Evolutionary conservation across 2,797 vertebrate species (phyloP), one percentile per base, ranked within the genome.

Genomic region (Enteromius afrohamiltoni): DNA sequence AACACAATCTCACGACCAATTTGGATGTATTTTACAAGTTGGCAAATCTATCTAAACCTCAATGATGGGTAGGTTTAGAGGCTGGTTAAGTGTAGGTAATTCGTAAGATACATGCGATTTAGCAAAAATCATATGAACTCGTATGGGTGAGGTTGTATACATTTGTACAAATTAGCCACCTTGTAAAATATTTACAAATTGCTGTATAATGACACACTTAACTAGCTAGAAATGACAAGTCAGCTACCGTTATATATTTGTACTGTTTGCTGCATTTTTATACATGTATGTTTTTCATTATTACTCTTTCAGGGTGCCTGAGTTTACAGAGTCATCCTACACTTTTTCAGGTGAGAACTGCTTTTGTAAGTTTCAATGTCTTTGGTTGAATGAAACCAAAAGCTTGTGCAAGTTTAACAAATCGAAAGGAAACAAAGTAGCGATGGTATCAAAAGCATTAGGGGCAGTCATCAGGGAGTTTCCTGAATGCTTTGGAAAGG

Each of bases 311-410:
- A 90, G 89, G 85, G 1, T 90, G 58, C 85, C 89, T 17, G 89
- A 90, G 1, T 86, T 86, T 31, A 74, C 88, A n/a, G 86, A 89
- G 21, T 69, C 88, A 0, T 87, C 86, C 58, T 90, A 89, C 83
- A 86, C 74, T 64, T 91, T 90, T 88, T 77, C 89, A 88, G 90
- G 90, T 91, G 83, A 85, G 85, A 73, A 4, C 16, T 21, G 55
- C 37, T 42, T 45, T 60, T 26, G 11, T 21, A 55, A 3, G n/a
- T 68, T 74, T 74, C 13, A 49, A 6, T 53, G 3, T 23, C 11
- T 60, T 45, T 47, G 23, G 21, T 19, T 71, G 42, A n/a, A 40
- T 19, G 49, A 75, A 51, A 75, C n/a, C 45, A 53, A 29, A 75
- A 45, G 34, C 23, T 75, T 17, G 17, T 53, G 45, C 2, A 10